Evolutionary conservation across 1,140 invertebrate species (phyloP).

Genomic region (Vanessa atalanta): DNA sequence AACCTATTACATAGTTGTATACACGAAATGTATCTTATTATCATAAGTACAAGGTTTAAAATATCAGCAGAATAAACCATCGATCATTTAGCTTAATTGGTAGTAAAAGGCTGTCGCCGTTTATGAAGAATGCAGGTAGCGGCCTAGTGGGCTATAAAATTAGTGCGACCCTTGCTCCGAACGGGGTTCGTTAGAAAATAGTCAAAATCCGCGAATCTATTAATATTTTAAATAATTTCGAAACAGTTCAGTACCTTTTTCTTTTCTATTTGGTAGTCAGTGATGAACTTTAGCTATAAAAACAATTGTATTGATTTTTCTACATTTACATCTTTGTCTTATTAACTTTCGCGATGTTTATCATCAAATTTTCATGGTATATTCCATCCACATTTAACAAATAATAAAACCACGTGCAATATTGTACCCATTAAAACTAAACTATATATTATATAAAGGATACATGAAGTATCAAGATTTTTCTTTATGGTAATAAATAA

Average conservation of each 20-base stretch:
- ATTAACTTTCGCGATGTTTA: too few relatives aligned
- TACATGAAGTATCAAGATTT: too few relatives aligned
- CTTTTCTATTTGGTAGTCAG: too few relatives aligned
- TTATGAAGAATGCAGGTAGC: conserved; percentile 60
- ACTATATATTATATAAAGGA: too few relatives aligned
- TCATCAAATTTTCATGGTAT: too few relatives aligned
- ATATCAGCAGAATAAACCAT: conserved; percentile 16
- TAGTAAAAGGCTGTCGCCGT: conserved; percentile 36
- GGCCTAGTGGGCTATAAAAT: conserved; percentile 52
- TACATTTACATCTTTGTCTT: too few relatives aligned
- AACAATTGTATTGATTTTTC: too few relatives aligned
- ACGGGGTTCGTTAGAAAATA: conserved; percentile 38
- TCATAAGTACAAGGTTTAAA: conserved; percentile 5
- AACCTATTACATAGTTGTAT: neutral
- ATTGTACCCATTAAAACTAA: neutral
- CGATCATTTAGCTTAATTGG: conserved; percentile 34
- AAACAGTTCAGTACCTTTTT: too few relatives aligned
- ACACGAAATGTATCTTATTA: conserved; percentile 10
- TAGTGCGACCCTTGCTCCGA: conserved; percentile 47
- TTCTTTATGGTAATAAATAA: too few relatives aligned
- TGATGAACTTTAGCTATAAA: too few relatives aligned
- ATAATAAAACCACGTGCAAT: neutral
- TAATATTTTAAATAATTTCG: neutral
- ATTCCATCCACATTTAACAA: too few relatives aligned
- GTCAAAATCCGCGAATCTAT: neutral